phyloP scores from a whole-genome alignment of 2,797 vertebrate genomes.

The Prionace glauca region DNA sequence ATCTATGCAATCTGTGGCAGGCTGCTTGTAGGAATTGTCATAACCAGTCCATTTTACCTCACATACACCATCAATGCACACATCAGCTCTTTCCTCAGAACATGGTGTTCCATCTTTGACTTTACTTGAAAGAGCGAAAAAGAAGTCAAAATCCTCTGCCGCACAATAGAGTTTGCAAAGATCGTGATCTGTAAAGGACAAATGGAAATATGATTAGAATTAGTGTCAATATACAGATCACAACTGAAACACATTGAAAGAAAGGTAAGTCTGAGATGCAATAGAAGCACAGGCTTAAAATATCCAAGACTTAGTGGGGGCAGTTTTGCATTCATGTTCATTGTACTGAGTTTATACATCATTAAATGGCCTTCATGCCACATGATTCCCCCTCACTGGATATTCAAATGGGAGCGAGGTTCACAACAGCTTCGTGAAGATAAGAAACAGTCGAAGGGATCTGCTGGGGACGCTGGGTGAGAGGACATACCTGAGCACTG shows the following conservation, averaged over 20 bases:
- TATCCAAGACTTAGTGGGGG: not conserved
- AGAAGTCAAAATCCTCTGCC: constrained; percentile 87
- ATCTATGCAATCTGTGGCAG: not conserved
- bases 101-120: constrained; percentile 83
- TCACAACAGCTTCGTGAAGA: too few relatives aligned
- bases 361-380: too few relatives aligned
- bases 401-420: too few relatives aligned
- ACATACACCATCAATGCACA: constrained; percentile 82
- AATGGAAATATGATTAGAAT: constrained; percentile 52
- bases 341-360: too few relatives aligned
- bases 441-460: too few relatives aligned
- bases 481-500: too few relatives aligned
- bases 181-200: constrained; percentile 70
- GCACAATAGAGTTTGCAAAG: constrained; percentile 86
- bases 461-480: too few relatives aligned
- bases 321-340: too few relatives aligned
- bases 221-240: constrained; percentile 31
- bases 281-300: not conserved
- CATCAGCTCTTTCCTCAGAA: constrained; percentile 68
- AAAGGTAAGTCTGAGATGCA: not conserved
- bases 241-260: not conserved
- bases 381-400: too few relatives aligned
- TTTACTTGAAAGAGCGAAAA: constrained; percentile 87
- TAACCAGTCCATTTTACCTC: constrained; percentile 65
- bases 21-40: not conserved